phyloP scores from a whole-genome alignment of 1,140 invertebrate genomes.

The Papilio glaucus region DNA sequence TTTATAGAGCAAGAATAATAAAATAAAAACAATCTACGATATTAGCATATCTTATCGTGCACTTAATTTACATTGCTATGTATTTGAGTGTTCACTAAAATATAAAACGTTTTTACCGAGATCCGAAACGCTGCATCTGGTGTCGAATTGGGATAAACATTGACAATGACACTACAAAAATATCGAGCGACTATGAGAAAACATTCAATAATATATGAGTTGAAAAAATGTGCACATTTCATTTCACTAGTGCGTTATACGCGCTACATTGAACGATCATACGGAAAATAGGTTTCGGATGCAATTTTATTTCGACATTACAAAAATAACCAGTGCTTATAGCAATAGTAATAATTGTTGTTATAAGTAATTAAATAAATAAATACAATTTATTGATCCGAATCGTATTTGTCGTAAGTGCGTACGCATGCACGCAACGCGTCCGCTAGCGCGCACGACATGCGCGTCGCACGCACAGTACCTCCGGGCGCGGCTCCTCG shows the following conservation, averaged over 20 bases:
- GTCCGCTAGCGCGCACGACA: too few relatives aligned
- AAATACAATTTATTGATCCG: neutral
- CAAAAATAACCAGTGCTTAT: neutral
- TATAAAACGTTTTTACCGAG: neutral
- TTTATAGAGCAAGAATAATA: constrained; percentile 25
- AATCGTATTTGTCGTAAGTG: constrained; percentile 3
- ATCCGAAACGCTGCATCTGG: neutral
- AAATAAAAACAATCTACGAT: constrained; percentile 13
- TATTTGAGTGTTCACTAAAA: neutral
- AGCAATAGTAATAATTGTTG: neutral
- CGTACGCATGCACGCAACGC: constrained; percentile 2
- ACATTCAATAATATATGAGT: constrained; percentile 17
- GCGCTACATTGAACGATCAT: constrained; percentile 28
- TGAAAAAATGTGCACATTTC: constrained; percentile 30
- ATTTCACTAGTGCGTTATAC: constrained; percentile 32
- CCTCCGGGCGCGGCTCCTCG: constrained; percentile 82
- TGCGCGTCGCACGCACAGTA: constrained; percentile 51
- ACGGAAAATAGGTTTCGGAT: constrained; percentile 12
- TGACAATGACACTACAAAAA: constrained; percentile 25
- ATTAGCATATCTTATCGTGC: constrained; percentile 18
- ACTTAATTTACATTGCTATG: constrained; percentile 12
- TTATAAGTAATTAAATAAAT: neutral
- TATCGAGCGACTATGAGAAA: constrained; percentile 15
- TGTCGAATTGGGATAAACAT: constrained; percentile 4
- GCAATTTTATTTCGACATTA: neutral